Base-by-base conservation (phyloP, 2,113 vertebrate species). In the Corapipo altera region DNA sequence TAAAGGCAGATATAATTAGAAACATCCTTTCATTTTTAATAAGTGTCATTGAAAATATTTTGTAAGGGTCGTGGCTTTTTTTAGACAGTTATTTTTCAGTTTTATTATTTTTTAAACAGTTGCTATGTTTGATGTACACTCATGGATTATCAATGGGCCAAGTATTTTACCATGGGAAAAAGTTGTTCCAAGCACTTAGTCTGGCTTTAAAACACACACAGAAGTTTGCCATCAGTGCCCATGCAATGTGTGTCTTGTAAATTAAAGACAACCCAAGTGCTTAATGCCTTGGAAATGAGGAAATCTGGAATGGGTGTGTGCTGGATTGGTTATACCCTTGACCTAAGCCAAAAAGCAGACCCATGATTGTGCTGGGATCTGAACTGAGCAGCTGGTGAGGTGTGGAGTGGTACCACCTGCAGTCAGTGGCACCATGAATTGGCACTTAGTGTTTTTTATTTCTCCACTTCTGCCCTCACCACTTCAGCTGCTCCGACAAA, bases 1-100 rank as follows among this genome's bases (percentile, higher is more conserved):
- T 67, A 55, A 82, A 90, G 23, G 23, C 15, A 32, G 46, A 58
- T 87, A 81, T n/a, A 79, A 61, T 72, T 94, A 75, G 71, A 88
- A 95, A 58, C 18, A 39, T 33, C 8, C 8, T 84, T 93, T 90
- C 9, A 74, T 84, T 84, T 91, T 91, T 67, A 89, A 46, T 86
- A 83, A 32, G 30, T 46, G 78, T 43, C 7, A 20, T 43, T 89
- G 66, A 77, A 89, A 81, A 66, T 8, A 52, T 23, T 28, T 70
- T 71, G 15, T 6, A 75, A 66, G 48, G 48, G 35, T 24, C 8
- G 3, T 61, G 13, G 35, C 30, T 59, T 46, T 91, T 89, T 91
- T 91, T 49, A 70, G 52, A 6, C 11, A 55, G 10, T 33, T 58
- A 27, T 10, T 1, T 44, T 69, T 15, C 28, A 4, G 1, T 17